A percentile compares a stretch with the other conserved stretches of the same genome.
Conservation (phyloP, 2,888 invertebrate genomes). For the Crepidodera aurea region DNA sequence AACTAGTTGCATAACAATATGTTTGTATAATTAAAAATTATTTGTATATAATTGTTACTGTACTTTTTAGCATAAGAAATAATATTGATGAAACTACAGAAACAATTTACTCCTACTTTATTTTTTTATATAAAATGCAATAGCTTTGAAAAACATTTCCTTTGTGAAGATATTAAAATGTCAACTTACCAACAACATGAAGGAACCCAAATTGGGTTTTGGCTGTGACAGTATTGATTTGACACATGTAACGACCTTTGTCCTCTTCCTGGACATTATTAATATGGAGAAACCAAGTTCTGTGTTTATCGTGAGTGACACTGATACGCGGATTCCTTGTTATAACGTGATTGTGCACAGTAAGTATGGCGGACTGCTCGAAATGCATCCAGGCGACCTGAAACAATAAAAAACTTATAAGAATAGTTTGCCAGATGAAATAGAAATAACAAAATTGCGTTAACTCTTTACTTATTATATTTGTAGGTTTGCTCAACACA, state of each 20-base stretch:
- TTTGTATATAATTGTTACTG: too few species aligned
- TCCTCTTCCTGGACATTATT: constrained; percentile 91
- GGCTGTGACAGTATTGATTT: constrained; percentile 91
- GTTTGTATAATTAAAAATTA: too few species aligned
- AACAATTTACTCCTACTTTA: too few species aligned
- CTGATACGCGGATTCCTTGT: constrained; percentile 91
- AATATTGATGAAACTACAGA: too few species aligned
- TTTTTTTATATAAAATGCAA: constrained; percentile 5
- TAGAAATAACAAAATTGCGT: too few species aligned
- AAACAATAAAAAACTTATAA: constrained; percentile 48
- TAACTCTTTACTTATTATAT: too few species aligned
- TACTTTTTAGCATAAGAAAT: too few species aligned
- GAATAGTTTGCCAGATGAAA: too few species aligned
- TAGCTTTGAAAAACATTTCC: constrained; percentile 3
- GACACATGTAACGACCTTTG: constrained; percentile 92
- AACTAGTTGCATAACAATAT: too few species aligned
- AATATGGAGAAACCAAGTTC: constrained; percentile 93
- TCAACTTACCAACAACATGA: constrained; percentile 85
- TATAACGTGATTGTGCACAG: constrained; percentile 93
- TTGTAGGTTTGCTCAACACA: too few species aligned
- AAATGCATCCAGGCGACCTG: constrained; percentile 98
- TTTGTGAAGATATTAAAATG: constrained; percentile 24
- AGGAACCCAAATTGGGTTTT: constrained; percentile 93
- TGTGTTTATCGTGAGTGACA: constrained; percentile 91
- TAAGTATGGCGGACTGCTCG: constrained; percentile 91